A percentile compares a stretch with the other conserved stretches of the same genome.
These are phyloP conservation scores for Drosophila helvetica DNA, from an alignment of 2,888 invertebrate species.

Conservation along the genomic window DNA sequence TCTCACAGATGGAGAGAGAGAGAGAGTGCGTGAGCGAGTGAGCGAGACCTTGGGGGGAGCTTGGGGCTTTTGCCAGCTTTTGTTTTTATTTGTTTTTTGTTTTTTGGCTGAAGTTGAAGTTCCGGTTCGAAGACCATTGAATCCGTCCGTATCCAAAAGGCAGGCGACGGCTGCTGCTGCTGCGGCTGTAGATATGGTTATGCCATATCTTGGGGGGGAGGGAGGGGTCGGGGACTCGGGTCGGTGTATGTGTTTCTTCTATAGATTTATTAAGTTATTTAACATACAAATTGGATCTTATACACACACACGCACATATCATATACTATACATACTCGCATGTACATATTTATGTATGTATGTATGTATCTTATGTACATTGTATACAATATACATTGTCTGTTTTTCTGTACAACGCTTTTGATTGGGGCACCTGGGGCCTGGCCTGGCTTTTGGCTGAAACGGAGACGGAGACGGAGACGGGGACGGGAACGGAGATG, in stretches of 20 bases:
- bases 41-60: constrained; percentile 11
- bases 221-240: no score
- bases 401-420: constrained; percentile 1
- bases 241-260: neutral
- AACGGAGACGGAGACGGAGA: neutral
- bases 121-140: constrained; percentile 15
- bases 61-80: neutral
- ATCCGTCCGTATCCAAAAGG: neutral
- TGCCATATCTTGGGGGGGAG: neutral
- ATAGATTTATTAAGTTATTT: neutral
- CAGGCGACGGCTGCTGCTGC: neutral
- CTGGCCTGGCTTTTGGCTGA: neutral
- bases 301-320: neutral
- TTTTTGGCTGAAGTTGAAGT: constrained; percentile 4
- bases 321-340: neutral
- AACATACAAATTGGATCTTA: constrained; percentile 1
- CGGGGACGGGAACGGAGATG: no score
- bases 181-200: neutral
- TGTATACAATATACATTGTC: neutral
- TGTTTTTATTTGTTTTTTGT: neutral
- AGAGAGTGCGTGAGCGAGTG: neutral
- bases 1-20: neutral
- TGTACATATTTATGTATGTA: neutral
- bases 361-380: neutral
- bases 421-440: constrained; percentile 7